Percentiles rank a stretch among this genome's conserved stretches.
Conservation (phyloP, 2,113 vertebrate genomes). For the Ceratotherium simum region DNA sequence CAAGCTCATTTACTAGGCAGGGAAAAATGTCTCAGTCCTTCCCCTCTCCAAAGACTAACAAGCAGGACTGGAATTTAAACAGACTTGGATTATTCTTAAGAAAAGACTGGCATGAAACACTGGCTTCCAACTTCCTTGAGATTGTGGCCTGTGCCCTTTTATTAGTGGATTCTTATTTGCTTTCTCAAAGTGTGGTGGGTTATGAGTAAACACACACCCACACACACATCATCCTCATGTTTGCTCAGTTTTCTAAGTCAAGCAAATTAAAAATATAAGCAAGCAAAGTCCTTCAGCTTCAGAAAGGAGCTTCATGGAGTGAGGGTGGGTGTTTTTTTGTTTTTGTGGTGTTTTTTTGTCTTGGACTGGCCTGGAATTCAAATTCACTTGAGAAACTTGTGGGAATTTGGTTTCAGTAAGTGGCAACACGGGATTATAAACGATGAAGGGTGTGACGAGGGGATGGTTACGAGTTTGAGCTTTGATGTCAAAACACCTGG, state of each 20-base stretch:
- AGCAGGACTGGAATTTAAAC: background rate
- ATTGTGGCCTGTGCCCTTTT: background rate
- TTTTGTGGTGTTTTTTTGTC: background rate
- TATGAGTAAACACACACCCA: fast-evolving
- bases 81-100: background rate
- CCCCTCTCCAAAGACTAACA: background rate
- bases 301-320: background rate
- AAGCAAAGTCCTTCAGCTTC: background rate
- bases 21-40: background rate
- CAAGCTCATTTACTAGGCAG: background rate
- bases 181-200: background rate
- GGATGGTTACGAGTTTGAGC: fast-evolving
- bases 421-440: background rate
- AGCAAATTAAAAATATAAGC: background rate
- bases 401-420: background rate
- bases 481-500: background rate
- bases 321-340: background rate
- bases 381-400: background rate
- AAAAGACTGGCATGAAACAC: background rate
- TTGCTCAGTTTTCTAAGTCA: background rate
- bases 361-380: background rate
- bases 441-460: background rate
- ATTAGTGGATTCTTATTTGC: background rate
- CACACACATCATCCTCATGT: fast-evolving
- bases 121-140: background rate